These are phyloP conservation scores for Leptosomus discolor DNA, from an alignment of 2,113 vertebrate species.

Conservation along the genomic window DNA sequence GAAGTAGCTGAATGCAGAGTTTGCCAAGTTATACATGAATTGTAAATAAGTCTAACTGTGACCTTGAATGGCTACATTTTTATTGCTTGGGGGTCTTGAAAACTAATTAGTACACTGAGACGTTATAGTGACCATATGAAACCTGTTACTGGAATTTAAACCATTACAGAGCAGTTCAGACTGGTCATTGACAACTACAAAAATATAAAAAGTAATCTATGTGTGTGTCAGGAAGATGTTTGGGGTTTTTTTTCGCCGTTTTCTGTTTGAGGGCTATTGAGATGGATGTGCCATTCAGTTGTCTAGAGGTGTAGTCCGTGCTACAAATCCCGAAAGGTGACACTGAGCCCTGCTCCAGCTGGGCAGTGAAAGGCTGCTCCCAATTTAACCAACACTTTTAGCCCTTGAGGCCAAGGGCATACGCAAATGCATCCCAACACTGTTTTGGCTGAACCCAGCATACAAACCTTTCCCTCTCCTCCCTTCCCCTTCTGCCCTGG, in stretches of 20 bases:
- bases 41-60: conserved; percentile 81
- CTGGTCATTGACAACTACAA: not conserved
- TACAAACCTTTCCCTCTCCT: not conserved
- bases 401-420: not conserved
- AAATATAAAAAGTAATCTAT: not conserved
- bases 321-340: not conserved
- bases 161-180: not conserved
- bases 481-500: not conserved
- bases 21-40: conserved; percentile 77
- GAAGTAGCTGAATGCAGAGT: conserved; percentile 63
- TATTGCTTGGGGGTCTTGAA: conserved; percentile 67
- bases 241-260: not conserved
- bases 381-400: not conserved
- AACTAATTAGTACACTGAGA: conserved; percentile 76
- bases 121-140: conserved; percentile 62
- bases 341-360: not conserved
- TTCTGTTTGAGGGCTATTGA: not conserved
- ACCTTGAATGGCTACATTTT: conserved; percentile 73
- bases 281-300: not conserved
- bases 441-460: not conserved
- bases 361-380: not conserved
- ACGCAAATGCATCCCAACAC: not conserved
- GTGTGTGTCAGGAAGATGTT: not conserved
- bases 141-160: conserved; percentile 69
- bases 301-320: not conserved